Evolutionary conservation across 2,113 vertebrate genomes (phyloP).

Genomic region (Peromyscus californicus): DNA sequence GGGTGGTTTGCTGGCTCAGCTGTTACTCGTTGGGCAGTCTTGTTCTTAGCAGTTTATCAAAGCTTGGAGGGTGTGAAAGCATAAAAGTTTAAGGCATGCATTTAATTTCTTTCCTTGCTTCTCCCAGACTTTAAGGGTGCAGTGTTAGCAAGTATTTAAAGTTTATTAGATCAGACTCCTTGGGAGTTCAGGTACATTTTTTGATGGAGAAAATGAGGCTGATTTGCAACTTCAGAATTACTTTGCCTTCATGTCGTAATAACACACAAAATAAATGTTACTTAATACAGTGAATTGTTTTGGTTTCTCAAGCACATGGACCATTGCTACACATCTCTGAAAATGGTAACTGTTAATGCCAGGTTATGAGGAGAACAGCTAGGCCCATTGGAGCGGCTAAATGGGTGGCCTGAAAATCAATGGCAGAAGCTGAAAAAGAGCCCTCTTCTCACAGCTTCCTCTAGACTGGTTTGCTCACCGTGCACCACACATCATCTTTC

Average conservation of each 20-base stretch:
- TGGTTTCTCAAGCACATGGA: neutral
- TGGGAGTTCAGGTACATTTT: neutral
- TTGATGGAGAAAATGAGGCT: neutral
- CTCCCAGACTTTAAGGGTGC: neutral
- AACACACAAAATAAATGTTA: neutral
- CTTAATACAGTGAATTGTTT: neutral
- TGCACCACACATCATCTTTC: neutral
- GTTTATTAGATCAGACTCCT: neutral
- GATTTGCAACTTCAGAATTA: neutral
- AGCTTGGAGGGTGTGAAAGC: neutral
- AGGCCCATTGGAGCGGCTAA: neutral
- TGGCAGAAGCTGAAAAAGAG: constrained; percentile 34
- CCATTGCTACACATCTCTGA: neutral
- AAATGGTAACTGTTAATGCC: constrained; percentile 1
- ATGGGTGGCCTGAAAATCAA: constrained; percentile 61
- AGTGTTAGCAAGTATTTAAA: neutral
- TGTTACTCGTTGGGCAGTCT: neutral
- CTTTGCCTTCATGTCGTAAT: neutral
- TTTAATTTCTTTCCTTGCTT: constrained; percentile 37
- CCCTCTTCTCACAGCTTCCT: constrained; percentile 32
- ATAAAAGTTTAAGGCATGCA: constrained; percentile 6
- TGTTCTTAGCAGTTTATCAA: neutral
- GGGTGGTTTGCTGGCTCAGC: neutral
- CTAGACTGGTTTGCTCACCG: neutral
- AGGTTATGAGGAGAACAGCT: constrained; percentile 21